phyloP scores from a whole-genome alignment of 2,113 vertebrate genomes.

The Trichomycterus rosablanca region DNA sequence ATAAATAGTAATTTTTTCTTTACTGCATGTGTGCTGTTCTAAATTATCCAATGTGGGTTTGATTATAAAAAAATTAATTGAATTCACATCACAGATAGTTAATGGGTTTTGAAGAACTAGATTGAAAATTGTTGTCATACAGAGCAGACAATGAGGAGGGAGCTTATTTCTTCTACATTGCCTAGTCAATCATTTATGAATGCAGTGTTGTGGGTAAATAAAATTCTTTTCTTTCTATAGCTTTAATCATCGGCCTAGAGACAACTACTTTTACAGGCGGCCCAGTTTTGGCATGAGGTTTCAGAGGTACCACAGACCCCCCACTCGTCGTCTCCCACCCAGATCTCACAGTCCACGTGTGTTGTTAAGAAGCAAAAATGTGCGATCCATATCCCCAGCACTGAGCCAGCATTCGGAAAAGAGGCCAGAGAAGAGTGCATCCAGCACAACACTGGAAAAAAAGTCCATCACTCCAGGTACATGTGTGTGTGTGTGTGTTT shows the following conservation, averaged over 20 bases:
- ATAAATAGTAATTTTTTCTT: no score
- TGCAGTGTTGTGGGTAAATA: neutral
- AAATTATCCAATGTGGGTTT: no score
- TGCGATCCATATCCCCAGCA: neutral
- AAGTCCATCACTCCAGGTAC: slow-evolving; percentile 18
- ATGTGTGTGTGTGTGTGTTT: neutral
- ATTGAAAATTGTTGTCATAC: neutral
- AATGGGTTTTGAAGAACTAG: no score
- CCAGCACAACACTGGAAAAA: slow-evolving; percentile 3
- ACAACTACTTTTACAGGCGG: slow-evolving; percentile 48
- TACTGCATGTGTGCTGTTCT: no score
- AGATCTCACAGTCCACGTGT: slow-evolving; percentile 5
- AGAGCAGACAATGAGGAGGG: neutral
- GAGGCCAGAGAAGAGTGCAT: slow-evolving; percentile 20
- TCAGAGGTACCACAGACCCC: slow-evolving; percentile 40
- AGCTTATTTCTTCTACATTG: neutral
- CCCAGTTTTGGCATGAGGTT: slow-evolving; percentile 32
- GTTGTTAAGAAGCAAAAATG: neutral
- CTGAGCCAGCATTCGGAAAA: slow-evolving; percentile 10
- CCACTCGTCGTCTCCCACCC: neutral
- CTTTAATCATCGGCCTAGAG: slow-evolving; percentile 44
- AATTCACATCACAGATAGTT: no score
- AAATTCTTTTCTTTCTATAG: neutral
- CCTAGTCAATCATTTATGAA: neutral
- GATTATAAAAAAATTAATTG: no score